phyloP scores from a whole-genome alignment of 2,888 invertebrate species.

The Anthophora plumipes region DNA sequence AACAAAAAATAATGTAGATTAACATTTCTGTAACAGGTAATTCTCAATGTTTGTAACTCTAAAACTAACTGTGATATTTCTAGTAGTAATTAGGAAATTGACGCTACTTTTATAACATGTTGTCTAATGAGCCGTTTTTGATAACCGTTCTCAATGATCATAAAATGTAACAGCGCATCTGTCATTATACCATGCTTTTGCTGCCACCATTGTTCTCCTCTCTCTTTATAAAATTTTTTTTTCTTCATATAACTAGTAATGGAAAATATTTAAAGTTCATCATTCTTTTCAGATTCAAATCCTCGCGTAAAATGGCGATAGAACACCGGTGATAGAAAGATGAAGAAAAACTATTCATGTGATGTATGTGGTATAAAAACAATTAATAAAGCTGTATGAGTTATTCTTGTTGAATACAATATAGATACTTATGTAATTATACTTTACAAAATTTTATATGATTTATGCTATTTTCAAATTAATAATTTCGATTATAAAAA shows the following conservation, averaged over 20 bases:
- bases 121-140: constrained; percentile 61
- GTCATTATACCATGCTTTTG: constrained; percentile 45
- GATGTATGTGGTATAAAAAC: constrained; percentile 35
- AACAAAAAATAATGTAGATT: constrained; percentile 60
- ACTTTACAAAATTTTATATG: neutral
- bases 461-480: neutral
- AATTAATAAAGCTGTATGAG: constrained; percentile 31
- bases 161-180: constrained; percentile 57
- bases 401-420: constrained; percentile 39
- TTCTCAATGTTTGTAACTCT: constrained; percentile 62
- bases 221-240: constrained; percentile 19
- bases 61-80: constrained; percentile 60
- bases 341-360: constrained; percentile 20
- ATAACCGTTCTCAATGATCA: constrained; percentile 56
- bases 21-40: constrained; percentile 67
- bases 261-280: constrained; percentile 24
- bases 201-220: constrained; percentile 37
- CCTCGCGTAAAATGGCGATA: constrained; percentile 3
- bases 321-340: neutral
- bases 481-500: constrained; percentile 1
- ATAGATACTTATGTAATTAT: constrained; percentile 12
- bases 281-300: constrained; percentile 49
- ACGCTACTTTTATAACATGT: constrained; percentile 59
- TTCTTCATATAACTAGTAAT: neutral
- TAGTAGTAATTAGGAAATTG: constrained; percentile 64